Evolutionary conservation across 2,888 invertebrate genomes (phyloP).

Genomic region (Cosmorhoe ocellata): DNA sequence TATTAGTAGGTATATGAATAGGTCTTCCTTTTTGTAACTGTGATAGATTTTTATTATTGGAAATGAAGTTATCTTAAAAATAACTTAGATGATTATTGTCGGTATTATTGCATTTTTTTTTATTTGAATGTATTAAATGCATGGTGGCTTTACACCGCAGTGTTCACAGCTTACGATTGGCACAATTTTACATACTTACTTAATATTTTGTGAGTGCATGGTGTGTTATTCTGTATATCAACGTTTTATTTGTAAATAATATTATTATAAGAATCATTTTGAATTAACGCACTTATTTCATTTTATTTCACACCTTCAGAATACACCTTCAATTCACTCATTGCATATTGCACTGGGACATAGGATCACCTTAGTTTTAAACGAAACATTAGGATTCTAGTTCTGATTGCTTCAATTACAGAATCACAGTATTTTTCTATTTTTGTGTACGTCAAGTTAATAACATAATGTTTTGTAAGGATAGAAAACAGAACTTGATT

Average conservation of each 20-base stretch:
- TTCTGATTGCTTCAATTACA: conserved; percentile 15
- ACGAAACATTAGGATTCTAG: conserved; percentile 21
- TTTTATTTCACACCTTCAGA: conserved; percentile 67
- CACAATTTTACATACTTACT: conserved; percentile 64
- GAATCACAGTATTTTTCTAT: background rate
- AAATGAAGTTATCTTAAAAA: conserved; percentile 37
- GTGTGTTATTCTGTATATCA: conserved; percentile 74
- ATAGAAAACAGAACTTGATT: conserved; percentile 23
- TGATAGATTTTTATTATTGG: conserved; percentile 52
- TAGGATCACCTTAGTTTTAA: conserved; percentile 19
- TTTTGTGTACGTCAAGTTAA: background rate
- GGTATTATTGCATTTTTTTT: conserved; percentile 47
- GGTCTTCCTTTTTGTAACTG: conserved; percentile 63
- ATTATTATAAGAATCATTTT: conserved; percentile 74
- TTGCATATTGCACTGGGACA: conserved; percentile 37
- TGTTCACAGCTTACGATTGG: conserved; percentile 73
- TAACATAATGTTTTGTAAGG: conserved; percentile 5
- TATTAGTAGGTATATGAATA: conserved; percentile 42
- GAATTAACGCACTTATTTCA: conserved; percentile 79
- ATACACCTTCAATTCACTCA: conserved; percentile 64
- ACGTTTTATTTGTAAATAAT: conserved; percentile 76
- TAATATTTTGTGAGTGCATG: conserved; percentile 82
- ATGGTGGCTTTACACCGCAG: conserved; percentile 72
- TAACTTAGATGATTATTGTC: conserved; percentile 41
- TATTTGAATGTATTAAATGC: conserved; percentile 52